Conservation (phyloP, 2,888 invertebrate genomes). For the Mesorhabditis belari region DNA sequence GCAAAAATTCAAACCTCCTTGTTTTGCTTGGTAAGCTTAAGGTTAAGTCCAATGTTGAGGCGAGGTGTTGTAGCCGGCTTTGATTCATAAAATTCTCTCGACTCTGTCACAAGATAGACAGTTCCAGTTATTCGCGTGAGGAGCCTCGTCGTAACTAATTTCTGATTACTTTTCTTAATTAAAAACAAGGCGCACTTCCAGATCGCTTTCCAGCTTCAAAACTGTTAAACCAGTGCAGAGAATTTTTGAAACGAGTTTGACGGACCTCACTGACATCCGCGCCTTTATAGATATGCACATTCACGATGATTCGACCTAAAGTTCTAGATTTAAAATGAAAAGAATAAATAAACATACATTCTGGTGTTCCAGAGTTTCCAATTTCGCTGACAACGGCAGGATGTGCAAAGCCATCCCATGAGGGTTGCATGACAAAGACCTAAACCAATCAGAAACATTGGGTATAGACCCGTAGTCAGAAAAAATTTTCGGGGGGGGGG, state of each 20-base stretch:
- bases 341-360: background rate
- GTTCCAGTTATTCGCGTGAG: constrained; percentile 80
- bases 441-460: constrained; percentile 4
- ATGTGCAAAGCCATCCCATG: constrained; percentile 14
- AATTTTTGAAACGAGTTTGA: background rate
- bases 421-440: constrained; percentile 20
- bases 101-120: constrained; percentile 62
- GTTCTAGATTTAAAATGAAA: too few relatives aligned
- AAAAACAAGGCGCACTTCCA: background rate
- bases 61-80: constrained; percentile 38
- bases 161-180: background rate
- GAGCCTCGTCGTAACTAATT: constrained; percentile 60
- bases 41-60: constrained; percentile 78
- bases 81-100: constrained; percentile 27
- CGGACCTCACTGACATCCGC: background rate
- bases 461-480: background rate
- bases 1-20: constrained; percentile 63
- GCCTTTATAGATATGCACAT: too few relatives aligned
- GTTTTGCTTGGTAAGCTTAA: constrained; percentile 76
- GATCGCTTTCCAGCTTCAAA: background rate
- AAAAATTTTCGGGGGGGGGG: background rate
- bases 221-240: background rate
- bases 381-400: constrained; percentile 17
- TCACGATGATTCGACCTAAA: constrained; percentile 13
- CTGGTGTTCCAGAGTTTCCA: constrained; percentile 2